Evolutionary conservation across 2,888 invertebrate species (phyloP).

Genomic region (Pterostichus niger): DNA sequence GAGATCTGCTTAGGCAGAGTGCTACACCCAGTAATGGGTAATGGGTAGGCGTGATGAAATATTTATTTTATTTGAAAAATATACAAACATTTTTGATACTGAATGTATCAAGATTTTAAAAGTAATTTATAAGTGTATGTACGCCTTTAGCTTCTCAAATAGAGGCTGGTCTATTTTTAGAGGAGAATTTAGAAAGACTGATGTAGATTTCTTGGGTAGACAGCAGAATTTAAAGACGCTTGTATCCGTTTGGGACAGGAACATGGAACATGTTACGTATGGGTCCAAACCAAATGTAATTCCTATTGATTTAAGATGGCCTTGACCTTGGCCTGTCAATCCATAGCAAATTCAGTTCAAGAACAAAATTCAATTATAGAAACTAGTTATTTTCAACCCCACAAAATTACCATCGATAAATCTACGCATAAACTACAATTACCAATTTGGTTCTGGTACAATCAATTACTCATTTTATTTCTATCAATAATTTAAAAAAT

Average conservation of each 20-base stretch:
- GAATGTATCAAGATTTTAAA: too few species aligned
- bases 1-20: too few species aligned
- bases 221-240: not conserved
- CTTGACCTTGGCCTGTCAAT: constrained; percentile 52
- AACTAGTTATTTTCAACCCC: constrained; percentile 43
- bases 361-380: constrained; percentile 54
- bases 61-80: too few species aligned
- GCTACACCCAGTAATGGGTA: too few species aligned
- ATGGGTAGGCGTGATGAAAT: too few species aligned
- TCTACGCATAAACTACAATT: too few species aligned
- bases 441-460: not conserved
- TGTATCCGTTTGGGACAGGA: constrained; percentile 31
- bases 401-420: constrained; percentile 14
- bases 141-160: not conserved
- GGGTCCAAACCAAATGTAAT: constrained; percentile 49
- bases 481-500: too few species aligned
- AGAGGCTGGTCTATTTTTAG: not conserved
- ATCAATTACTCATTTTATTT: too few species aligned
- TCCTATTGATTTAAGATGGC: constrained; percentile 54
- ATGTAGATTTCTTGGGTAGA: not conserved
- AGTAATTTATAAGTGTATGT: too few species aligned
- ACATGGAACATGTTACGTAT: constrained; percentile 40
- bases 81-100: too few species aligned
- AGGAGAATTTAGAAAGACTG: not conserved
- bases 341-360: constrained; percentile 29